Evolutionary conservation across 1,140 invertebrate species (phyloP).

Genomic region (Procambarus virginalis): DNA sequence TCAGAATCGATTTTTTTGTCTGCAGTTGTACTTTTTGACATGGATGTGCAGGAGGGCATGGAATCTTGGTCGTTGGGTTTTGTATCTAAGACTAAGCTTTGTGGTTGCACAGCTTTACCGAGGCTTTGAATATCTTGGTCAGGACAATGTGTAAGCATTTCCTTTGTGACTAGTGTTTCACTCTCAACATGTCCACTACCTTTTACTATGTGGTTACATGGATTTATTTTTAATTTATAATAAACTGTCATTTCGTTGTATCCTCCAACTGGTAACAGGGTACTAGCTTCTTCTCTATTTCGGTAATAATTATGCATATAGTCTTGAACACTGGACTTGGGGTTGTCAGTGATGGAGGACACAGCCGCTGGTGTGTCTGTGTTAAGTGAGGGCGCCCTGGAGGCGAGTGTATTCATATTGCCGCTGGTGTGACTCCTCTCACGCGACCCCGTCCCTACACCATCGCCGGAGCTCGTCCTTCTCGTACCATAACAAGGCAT

Average conservation of each 20-base stretch:
- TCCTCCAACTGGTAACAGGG: background rate
- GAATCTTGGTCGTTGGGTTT: background rate
- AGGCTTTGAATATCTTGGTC: background rate
- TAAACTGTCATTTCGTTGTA: background rate
- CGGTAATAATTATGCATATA: no score
- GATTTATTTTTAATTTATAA: background rate
- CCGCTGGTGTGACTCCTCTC: background rate
- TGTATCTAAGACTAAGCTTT: background rate
- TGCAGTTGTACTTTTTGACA: background rate
- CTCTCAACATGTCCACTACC: no score
- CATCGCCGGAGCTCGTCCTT: background rate
- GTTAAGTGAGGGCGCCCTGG: no score
- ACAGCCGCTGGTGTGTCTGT: no score
- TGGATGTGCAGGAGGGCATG: background rate
- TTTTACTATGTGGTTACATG: background rate
- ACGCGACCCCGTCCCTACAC: background rate
- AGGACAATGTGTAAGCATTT: no score
- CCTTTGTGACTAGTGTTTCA: no score
- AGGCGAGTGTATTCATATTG: background rate
- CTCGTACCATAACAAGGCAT: background rate
- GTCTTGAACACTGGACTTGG: no score
- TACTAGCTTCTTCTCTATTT: background rate
- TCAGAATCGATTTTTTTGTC: no score
- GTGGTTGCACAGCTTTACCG: background rate
- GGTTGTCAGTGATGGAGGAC: no score